Conservation (phyloP, 2,888 invertebrate genomes). For the Synanthedon tipuliformis region DNA sequence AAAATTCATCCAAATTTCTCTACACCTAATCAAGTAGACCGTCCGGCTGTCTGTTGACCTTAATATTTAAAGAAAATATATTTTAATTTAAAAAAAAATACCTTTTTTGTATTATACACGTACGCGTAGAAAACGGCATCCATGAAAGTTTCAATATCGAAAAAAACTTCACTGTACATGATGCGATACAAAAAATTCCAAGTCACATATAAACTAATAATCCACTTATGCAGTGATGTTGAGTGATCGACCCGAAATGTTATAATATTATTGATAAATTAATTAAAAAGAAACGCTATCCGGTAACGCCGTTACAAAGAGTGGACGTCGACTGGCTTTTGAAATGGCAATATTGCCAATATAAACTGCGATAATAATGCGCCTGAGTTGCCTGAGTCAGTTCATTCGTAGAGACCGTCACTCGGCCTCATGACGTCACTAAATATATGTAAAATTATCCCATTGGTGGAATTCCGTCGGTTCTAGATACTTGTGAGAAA, state of each 20-base stretch:
- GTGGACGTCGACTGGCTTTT: constrained; percentile 22
- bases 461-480: constrained; percentile 27
- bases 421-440: constrained; percentile 33
- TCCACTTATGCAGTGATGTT: neutral
- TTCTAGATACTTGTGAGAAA: neutral
- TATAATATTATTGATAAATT: constrained; percentile 3
- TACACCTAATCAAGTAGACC: no score
- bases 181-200: neutral
- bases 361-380: constrained; percentile 31
- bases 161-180: constrained; percentile 27
- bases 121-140: constrained; percentile 59
- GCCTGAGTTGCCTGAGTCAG: constrained; percentile 44
- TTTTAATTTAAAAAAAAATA: constrained; percentile 13
- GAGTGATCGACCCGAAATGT: neutral
- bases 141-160: constrained; percentile 51
- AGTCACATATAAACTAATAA: neutral
- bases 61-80: neutral
- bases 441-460: constrained; percentile 15
- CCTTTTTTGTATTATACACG: constrained; percentile 35
- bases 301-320: constrained; percentile 7
- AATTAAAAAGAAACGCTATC: constrained; percentile 4
- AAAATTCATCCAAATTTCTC: no score
- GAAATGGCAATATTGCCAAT: constrained; percentile 25
- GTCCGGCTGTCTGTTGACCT: no score
- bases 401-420: constrained; percentile 19